These are phyloP conservation scores for Rhorus exstirpatorius DNA, from an alignment of 2,888 invertebrate genomes.

Conservation along the genomic window DNA sequence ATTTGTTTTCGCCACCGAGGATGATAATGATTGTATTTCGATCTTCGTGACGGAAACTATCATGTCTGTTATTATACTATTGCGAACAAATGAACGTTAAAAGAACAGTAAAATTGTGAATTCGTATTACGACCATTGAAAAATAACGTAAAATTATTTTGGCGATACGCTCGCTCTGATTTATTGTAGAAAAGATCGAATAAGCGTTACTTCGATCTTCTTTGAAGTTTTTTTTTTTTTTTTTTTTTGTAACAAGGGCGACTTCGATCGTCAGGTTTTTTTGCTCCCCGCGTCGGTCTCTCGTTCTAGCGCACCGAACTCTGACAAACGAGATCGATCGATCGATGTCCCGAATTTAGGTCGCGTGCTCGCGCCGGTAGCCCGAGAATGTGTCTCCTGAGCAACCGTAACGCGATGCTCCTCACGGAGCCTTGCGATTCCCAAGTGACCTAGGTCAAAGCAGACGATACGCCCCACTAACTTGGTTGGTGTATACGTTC, in stretches of 20 bases:
- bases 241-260: neutral
- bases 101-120: too few species aligned
- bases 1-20: too few species aligned
- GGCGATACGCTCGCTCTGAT: neutral
- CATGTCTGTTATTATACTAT: too few species aligned
- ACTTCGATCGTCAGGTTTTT: neutral
- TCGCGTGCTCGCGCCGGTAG: constrained; percentile 29
- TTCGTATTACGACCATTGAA: too few species aligned
- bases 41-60: too few species aligned
- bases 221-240: neutral
- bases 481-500: constrained; percentile 1
- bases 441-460: constrained; percentile 50
- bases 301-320: constrained; percentile 4
- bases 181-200: neutral
- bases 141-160: too few species aligned
- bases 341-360: constrained; percentile 54
- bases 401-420: constrained; percentile 21
- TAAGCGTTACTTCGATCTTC: neutral
- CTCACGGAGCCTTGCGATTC: constrained; percentile 24
- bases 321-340: constrained; percentile 34
- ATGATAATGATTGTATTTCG: too few species aligned
- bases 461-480: constrained; percentile 45
- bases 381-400: constrained; percentile 23
- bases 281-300: neutral
- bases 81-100: too few species aligned